Evolutionary conservation across 2,888 invertebrate genomes (phyloP).

Genomic region (Amblyteles armatorius): DNA sequence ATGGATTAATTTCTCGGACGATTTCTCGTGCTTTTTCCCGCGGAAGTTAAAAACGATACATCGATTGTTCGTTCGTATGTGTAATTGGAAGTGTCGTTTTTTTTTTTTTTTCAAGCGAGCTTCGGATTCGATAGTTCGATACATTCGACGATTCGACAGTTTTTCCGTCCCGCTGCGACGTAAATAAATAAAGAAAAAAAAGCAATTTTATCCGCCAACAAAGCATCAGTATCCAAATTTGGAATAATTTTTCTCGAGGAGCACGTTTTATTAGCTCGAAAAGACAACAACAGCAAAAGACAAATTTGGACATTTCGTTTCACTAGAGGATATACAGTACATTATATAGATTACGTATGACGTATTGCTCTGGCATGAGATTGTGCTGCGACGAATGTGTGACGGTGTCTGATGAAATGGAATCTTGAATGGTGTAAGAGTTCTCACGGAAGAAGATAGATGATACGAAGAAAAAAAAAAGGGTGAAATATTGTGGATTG

Average conservation of each 20-base stretch:
- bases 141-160: conserved; percentile 9
- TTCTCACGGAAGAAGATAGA: conserved; percentile 46
- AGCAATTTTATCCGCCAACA: conserved; percentile 42
- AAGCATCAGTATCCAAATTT: conserved; percentile 15
- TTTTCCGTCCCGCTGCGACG: conserved; percentile 33
- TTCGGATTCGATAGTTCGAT: conserved; percentile 1
- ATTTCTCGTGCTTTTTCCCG: neutral
- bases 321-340: neutral
- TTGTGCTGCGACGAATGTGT: neutral
- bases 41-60: neutral
- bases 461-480: conserved; percentile 45
- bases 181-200: neutral
- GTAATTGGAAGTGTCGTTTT: neutral
- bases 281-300: neutral
- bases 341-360: conserved; percentile 24
- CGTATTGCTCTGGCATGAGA: conserved; percentile 30
- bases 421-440: conserved; percentile 19
- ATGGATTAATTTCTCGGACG: conserved; percentile 21
- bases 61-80: neutral
- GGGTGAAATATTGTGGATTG: conserved; percentile 63
- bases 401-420: conserved; percentile 9
- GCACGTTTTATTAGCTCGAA: conserved; percentile 26
- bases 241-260: neutral
- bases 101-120: conserved; percentile 9
- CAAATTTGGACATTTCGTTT: conserved; percentile 4